phyloP scores from a whole-genome alignment of 2,113 vertebrate species.

The Phylloscopus whistleri region DNA sequence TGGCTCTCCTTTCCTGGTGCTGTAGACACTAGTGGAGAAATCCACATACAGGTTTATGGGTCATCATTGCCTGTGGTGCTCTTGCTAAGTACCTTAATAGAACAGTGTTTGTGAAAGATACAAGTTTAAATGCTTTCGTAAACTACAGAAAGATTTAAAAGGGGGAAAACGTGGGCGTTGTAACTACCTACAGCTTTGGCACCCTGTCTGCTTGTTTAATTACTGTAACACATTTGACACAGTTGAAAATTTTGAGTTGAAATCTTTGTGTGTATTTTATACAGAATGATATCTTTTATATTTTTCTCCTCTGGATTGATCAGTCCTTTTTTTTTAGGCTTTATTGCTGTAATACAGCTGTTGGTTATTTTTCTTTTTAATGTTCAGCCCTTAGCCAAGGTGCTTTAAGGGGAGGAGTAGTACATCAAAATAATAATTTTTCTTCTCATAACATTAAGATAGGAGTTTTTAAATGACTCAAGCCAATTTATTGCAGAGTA shows the following conservation, averaged over 20 bases:
- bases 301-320: slow-evolving; percentile 25
- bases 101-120: neutral
- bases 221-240: neutral
- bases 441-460: slow-evolving; percentile 39
- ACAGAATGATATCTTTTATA: neutral
- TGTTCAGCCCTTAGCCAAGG: slow-evolving; percentile 2
- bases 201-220: slow-evolving; percentile 19
- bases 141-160: neutral
- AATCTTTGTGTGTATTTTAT: slow-evolving; percentile 5
- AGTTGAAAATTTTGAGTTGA: slow-evolving; percentile 26
- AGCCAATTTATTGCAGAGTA: neutral
- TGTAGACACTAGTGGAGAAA: neutral
- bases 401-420: neutral
- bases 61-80: neutral
- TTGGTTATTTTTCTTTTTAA: slow-evolving; percentile 47
- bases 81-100: neutral
- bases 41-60: neutral
- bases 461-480: slow-evolving; percentile 34
- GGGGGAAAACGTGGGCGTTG: neutral
- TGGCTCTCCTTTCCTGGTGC: neutral
- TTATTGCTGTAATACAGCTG: slow-evolving; percentile 4
- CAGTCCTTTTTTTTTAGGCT: slow-evolving; percentile 17
- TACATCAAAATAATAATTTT: slow-evolving; percentile 52
- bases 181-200: neutral
- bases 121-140: neutral